Percentiles rank a stretch among this genome's conserved stretches.
phyloP scores from a whole-genome alignment of 2,888 invertebrate species.

The Noctuana brunneofusca region DNA sequence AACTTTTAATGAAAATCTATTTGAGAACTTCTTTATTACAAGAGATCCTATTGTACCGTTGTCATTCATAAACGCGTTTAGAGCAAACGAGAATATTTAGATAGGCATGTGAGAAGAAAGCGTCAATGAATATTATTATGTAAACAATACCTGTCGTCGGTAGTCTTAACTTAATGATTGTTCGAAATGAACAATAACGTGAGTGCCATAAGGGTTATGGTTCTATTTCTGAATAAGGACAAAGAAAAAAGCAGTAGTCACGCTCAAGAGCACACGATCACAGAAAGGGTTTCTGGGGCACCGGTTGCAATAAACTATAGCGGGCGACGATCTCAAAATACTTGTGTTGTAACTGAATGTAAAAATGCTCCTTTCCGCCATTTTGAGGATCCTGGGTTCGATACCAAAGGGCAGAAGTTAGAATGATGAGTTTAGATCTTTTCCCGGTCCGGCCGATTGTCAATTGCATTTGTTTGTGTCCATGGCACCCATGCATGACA shows the following conservation, averaged over 20 bases:
- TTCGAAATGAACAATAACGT: constrained; percentile 25
- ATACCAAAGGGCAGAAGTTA: too few species aligned
- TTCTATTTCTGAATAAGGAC: constrained; percentile 39
- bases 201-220: constrained; percentile 40
- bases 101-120: constrained; percentile 11
- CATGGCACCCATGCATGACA: too few species aligned
- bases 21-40: background rate
- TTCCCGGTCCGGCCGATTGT: too few species aligned
- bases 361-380: too few species aligned
- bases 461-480: too few species aligned
- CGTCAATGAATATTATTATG: constrained; percentile 33
- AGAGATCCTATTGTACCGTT: background rate
- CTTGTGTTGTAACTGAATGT: too few species aligned
- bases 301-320: constrained; percentile 31
- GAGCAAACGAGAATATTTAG: constrained; percentile 10
- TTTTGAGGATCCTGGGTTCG: too few species aligned
- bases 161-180: constrained; percentile 2
- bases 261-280: constrained; percentile 58
- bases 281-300: constrained; percentile 51
- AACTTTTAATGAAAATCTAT: too few species aligned
- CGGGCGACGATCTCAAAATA: constrained; percentile 27
- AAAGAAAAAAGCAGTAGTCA: constrained; percentile 55
- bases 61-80: background rate
- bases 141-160: constrained; percentile 34
- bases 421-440: too few species aligned